Base-by-base conservation (phyloP, 2,888 invertebrate genomes). In the Ennomos quercinarius region DNA sequence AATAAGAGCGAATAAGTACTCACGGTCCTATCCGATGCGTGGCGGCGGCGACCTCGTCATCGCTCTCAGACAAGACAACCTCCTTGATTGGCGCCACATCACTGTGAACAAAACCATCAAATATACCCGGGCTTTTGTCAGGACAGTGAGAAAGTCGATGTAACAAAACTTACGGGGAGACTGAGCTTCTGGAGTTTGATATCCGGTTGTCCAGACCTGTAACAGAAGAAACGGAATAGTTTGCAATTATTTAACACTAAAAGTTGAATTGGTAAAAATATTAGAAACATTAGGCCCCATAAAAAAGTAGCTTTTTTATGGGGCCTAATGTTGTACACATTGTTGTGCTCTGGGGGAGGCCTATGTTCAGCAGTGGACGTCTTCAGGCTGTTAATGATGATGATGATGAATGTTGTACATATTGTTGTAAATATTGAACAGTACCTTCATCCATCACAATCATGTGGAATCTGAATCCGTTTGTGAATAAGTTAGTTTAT, bases 51-150 rank as follows among this genome's bases (percentile, higher is more conserved):
- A 86, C 87, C 66, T 96, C 96, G 77, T 97, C 96, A 72, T 97
- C 97, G 76, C 96, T 97, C 82, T 96, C 97, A 12, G 97, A 96
- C 59, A 97, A 85, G 61, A 95, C 95, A 71, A 97, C 93, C 87
- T 97, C 96, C 81, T 95, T 95, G 63, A 83, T 85, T 5, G 51
- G 60, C 64, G 89, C 89, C 67, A 86, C 85, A 60, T 89, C 89
- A 64, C 91, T 91, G 83, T 11, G 84, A 84, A 61, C 10, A 62
- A 49, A 9, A 54, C 9, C 13, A 40, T 11, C 38, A 10, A 13
- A 27, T 57, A 47, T 39, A 56, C 12, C 39, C 40, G 4, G 11
- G 10, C n/a, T 27, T 37, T 47, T 35, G 27, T 44, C 17, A 10
- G n/a, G 8, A 34, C n/a, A 3, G 3, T 9, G 8, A 13, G 4